Percentiles rank a stretch among this genome's conserved stretches.
These are phyloP conservation scores for Pyrochroa serraticornis DNA, from an alignment of 2,888 invertebrate species.

Conservation along the genomic window DNA sequence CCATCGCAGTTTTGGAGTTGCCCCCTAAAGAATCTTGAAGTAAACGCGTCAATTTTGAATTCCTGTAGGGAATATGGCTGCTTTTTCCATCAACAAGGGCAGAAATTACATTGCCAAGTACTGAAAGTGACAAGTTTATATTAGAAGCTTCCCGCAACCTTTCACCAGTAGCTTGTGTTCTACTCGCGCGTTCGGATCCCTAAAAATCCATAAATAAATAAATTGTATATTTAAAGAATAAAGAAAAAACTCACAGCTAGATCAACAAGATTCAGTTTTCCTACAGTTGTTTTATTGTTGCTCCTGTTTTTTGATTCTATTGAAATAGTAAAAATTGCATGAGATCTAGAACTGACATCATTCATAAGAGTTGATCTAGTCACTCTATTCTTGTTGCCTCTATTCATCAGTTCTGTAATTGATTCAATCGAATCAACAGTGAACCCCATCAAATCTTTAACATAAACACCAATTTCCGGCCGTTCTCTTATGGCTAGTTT, in stretches of 20 bases:
- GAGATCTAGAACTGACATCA: conserved; percentile 92
- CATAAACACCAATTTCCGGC: conserved; percentile 96
- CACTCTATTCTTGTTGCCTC: conserved; percentile 93
- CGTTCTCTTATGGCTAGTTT: conserved; percentile 93
- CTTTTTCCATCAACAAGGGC: conserved; percentile 97
- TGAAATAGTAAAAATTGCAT: conserved; percentile 97
- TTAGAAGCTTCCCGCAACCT: conserved; percentile 96
- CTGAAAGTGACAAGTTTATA: conserved; percentile 96
- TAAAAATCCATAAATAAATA: conserved; percentile 49
- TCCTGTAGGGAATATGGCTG: conserved; percentile 96
- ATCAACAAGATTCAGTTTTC: conserved; percentile 97
- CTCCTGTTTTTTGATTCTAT: conserved; percentile 92
- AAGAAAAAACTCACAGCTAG: conserved; percentile 76
- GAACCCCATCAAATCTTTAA: conserved; percentile 95
- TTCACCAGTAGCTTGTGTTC: conserved; percentile 93
- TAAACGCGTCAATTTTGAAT: conserved; percentile 93
- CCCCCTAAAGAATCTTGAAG: conserved; percentile 97
- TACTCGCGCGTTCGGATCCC: conserved; percentile 97
- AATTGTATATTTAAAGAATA: not conserved
- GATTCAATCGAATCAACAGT: conserved; percentile 79
- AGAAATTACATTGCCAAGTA: conserved; percentile 97
- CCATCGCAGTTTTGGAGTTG: conserved; percentile 95
- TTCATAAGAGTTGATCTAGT: conserved; percentile 98
- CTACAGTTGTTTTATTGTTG: conserved; percentile 87
- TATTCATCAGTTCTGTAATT: conserved; percentile 64